Evolutionary conservation across 2,797 vertebrate genomes (phyloP), one percentile per base, ranked within the genome.

Genomic region (Lates japonicus): DNA sequence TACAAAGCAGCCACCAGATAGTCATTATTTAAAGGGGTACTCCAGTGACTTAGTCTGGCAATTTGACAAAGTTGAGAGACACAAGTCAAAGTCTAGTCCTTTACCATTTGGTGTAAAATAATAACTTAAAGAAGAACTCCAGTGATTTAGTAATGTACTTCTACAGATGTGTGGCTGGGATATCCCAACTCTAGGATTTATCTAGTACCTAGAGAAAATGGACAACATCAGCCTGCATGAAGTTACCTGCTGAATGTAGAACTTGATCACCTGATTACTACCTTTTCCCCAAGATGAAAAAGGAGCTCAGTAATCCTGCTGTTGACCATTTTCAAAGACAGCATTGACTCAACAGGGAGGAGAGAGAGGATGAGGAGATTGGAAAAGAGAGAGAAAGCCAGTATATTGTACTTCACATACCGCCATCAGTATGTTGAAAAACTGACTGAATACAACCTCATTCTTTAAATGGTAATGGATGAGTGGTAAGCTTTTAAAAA

Each of bases 291-390:
- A 29, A 29, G 25, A 29, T 29, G 25, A 29, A 29, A 2, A 29
- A 29, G 25, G 25, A 29, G 25, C 25, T 29, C 25, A 29, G 25
- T 29, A 29, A 2, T 29, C 25, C 25, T 29, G 25, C 25, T 29
- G 25, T 29, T 29, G 25, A 29, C 25, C 25, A 2, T 29, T 29
- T 29, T 29, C 25, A 29, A 29, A 29, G 25, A 29, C 25, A 29
- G 25, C 25, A 29, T 29, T 29, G 25, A 29, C 25, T 29, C 25
- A 92, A 91, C 87, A 39, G 54, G 20, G 52, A 51, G 57, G 20
- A 58, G 60, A 55, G 49, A 59, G 13, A 16, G 13, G 39, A 54
- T 12, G 39, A 44, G 20, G 48, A 58, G 70, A 3, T 29, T 2
- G 1, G 46, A 57, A 19, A 12, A 44, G 22, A 57, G 49, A 39